Evolutionary conservation across 1,140 invertebrate genomes (phyloP).

Genomic region (Danaus melanippus): DNA sequence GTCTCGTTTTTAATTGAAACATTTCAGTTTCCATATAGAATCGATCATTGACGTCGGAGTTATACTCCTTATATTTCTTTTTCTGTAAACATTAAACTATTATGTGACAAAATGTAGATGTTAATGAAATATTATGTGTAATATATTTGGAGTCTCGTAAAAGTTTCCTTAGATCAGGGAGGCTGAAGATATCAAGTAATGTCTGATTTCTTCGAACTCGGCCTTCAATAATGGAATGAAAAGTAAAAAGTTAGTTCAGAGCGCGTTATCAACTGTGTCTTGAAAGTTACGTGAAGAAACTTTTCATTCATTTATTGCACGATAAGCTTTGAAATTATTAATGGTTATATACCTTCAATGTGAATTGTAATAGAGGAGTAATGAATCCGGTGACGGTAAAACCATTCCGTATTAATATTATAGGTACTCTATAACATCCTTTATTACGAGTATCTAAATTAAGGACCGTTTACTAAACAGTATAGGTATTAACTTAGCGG

Average conservation of each 20-base stretch:
- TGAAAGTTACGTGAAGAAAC: constrained; percentile 47
- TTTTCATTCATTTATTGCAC: constrained; percentile 63
- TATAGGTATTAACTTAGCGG: too few relatives aligned
- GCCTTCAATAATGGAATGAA: constrained; percentile 54
- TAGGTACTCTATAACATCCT: too few relatives aligned
- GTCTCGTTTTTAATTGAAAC: constrained; percentile 63
- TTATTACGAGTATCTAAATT: too few relatives aligned
- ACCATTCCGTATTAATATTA: too few relatives aligned
- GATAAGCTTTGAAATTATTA: constrained; percentile 46
- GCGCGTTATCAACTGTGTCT: constrained; percentile 61
- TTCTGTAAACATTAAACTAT: too few relatives aligned
- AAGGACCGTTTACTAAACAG: too few relatives aligned
- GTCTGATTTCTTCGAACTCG: constrained; percentile 36
- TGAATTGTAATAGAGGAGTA: too few relatives aligned
- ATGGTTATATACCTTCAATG: constrained; percentile 30
- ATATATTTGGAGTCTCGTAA: constrained; percentile 12
- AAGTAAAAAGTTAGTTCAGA: constrained; percentile 56
- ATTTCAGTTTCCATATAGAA: constrained; percentile 38
- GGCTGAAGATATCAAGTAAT: constrained; percentile 32
- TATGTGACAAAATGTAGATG: background rate
- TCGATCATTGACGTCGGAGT: constrained; percentile 29
- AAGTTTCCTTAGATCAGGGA: constrained; percentile 7
- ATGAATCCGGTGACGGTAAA: too few relatives aligned
- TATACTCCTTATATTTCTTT: background rate
- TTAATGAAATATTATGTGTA: constrained; percentile 3